Evolutionary conservation across 2,888 invertebrate species (phyloP).

Genomic region (Onchidella celtica): DNA sequence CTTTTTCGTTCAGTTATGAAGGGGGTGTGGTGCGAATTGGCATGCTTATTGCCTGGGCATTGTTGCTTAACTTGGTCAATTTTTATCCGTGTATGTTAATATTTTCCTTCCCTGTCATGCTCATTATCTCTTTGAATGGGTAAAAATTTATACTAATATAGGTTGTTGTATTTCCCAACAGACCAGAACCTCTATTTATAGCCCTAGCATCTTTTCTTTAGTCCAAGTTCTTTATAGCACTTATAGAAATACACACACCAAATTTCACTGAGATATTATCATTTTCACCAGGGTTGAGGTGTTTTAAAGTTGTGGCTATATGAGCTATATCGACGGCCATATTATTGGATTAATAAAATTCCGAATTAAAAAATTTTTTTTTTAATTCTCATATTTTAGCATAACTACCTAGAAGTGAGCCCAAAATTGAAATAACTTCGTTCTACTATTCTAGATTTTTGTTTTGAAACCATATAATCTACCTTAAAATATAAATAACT

Average conservation of each 20-base stretch:
- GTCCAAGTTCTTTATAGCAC: background rate
- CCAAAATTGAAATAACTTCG: background rate
- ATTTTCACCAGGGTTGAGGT: constrained; percentile 1
- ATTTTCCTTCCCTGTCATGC: background rate
- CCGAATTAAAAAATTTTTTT: too few relatives aligned
- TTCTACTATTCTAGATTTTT: background rate
- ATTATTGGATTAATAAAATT: too few relatives aligned
- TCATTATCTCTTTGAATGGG: background rate
- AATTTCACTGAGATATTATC: background rate
- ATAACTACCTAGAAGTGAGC: background rate
- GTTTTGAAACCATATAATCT: constrained; percentile 6
- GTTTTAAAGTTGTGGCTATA: background rate
- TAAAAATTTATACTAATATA: background rate
- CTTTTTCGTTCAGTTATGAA: too few relatives aligned
- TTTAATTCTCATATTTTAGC: too few relatives aligned
- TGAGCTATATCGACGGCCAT: too few relatives aligned
- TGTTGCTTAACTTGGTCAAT: background rate
- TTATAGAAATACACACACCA: constrained; percentile 2
- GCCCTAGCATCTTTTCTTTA: constrained; percentile 2
- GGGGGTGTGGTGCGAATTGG: too few relatives aligned
- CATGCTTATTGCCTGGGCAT: constrained; percentile 4
- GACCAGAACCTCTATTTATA: background rate
- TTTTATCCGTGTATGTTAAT: background rate
- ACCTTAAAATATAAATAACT: too few relatives aligned
- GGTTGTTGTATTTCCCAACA: background rate